Evolutionary conservation across 1,140 invertebrate species (phyloP), one percentile per base, ranked within the genome.

Genomic region (Galleria mellonella): DNA sequence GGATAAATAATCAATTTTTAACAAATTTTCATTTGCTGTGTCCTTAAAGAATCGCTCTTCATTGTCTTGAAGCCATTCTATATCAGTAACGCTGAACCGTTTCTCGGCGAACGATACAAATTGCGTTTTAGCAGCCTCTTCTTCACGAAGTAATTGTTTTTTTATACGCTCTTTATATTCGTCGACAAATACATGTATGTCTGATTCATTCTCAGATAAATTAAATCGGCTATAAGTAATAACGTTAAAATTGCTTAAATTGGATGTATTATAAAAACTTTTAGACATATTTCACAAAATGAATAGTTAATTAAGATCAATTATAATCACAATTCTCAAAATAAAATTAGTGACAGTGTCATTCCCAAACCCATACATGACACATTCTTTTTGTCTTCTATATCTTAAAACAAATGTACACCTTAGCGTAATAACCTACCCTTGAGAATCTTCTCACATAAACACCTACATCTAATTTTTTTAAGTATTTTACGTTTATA

Each of bases 51-150:
- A 83, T 47, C 54, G 65, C 0, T 68, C 51, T n/a, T 67, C 29
- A 33, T 83, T 83, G 4, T 82, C 75, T 29, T 64, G 12, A 10
- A 78, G 29, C 75, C 78, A 83, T 17, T 39, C 38, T 33, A 52
- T 12, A 5, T 84, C 60, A 4, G 23, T 33, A 15, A 55, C 9
- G 32, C 54, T 72, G 4, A 55, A 23, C 9, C 41, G 67, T 31
- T 50, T 76, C 23, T 72, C 55, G 17, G 59, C 69, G 51, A 81
- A 84, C n/a, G 78, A 77, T 12, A 57, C 8, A 42, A 78, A 77
- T 9, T 52, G 41, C 11, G 52, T 58, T 44, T 38, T 55, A 1
- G 14, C 36, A 17, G 37, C 28, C 1, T 63, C 60, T 11, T 69
- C 60, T 38, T 72, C 64, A 8, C 47, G 48, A 10, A 33, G 35